Conservation (phyloP, 2,113 vertebrate genomes). For the Ceyx cyanopectus region DNA sequence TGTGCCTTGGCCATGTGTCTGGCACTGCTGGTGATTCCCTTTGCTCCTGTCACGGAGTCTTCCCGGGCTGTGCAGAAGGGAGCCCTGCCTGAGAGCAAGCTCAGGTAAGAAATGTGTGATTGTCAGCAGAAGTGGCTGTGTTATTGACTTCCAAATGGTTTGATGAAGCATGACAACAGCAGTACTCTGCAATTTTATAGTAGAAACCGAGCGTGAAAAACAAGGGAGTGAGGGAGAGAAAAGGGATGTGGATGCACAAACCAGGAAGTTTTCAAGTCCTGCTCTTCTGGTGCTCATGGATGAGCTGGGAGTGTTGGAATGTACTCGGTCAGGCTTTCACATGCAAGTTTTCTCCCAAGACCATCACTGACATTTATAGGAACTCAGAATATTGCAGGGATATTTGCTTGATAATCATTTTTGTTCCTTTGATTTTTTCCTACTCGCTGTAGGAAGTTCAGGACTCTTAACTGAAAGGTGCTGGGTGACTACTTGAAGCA, state of each 20-base stretch:
- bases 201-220: not conserved
- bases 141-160: not conserved
- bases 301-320: not conserved
- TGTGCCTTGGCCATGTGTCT: not conserved
- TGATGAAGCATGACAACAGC: not conserved
- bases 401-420: not conserved
- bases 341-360: not conserved
- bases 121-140: not conserved
- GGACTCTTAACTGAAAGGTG: not conserved
- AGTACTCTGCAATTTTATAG: not conserved
- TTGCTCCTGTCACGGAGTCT: not conserved
- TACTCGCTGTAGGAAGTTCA: not conserved
- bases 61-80: rapidly evolving
- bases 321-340: not conserved
- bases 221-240: not conserved
- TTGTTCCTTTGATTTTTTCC: not conserved
- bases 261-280: not conserved
- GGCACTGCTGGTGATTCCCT: not conserved
- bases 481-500: not conserved
- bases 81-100: not conserved
- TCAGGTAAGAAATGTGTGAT: not conserved
- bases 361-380: not conserved
- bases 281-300: not conserved
- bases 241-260: not conserved
- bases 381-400: not conserved